Percentiles rank a stretch among this genome's conserved stretches.
Conservation (phyloP, 2,888 invertebrate genomes). For the Mayetiola destructor region DNA sequence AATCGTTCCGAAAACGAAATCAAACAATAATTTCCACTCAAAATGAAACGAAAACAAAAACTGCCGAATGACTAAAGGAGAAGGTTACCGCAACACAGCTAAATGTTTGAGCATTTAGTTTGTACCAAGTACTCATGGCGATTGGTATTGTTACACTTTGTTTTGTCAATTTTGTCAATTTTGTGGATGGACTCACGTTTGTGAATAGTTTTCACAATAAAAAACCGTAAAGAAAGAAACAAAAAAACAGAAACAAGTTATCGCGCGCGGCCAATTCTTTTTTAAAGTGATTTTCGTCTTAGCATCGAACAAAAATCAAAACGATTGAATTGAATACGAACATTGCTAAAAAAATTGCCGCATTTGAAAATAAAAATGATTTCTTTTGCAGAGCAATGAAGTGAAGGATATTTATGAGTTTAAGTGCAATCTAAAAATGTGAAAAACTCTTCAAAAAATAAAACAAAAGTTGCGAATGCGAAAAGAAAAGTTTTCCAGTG, state of each 20-base stretch:
- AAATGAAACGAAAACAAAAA: neutral
- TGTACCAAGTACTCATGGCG: conserved; percentile 10
- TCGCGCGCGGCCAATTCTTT: conserved; percentile 2
- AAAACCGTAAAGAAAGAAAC: neutral
- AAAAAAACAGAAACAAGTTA: conserved; percentile 6
- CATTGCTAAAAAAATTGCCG: neutral
- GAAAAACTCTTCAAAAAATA: too few relatives aligned
- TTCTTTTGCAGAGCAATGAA: neutral
- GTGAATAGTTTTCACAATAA: too few relatives aligned
- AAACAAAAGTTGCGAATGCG: too few relatives aligned
- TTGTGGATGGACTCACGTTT: neutral
- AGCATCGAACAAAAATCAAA: neutral
- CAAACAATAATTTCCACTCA: neutral
- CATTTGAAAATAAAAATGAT: neutral
- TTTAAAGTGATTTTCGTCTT: neutral
- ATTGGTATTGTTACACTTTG: conserved; percentile 2
- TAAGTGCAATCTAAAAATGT: too few relatives aligned
- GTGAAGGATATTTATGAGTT: neutral
- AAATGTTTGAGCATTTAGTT: neutral
- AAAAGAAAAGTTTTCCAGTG: neutral
- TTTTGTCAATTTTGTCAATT: neutral
- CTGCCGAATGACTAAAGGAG: neutral
- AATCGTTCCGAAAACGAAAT: neutral
- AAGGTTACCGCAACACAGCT: neutral
- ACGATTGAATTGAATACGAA: neutral